Conservation (phyloP, 1,140 invertebrate species). For the Euwallacea fornicatus region DNA sequence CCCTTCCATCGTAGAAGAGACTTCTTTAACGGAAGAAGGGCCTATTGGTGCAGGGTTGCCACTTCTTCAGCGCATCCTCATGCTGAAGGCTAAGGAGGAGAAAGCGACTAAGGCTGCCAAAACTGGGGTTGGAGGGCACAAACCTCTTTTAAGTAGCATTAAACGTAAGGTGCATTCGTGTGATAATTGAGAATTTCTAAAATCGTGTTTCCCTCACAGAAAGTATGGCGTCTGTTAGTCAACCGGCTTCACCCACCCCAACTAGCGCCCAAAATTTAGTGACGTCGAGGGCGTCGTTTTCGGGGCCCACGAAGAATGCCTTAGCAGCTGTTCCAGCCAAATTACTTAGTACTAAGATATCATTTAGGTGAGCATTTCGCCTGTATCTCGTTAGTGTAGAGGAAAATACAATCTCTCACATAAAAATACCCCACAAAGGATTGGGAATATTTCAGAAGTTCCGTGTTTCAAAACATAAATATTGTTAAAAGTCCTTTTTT, state of each 20-base stretch:
- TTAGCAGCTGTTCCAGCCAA: constrained; percentile 38
- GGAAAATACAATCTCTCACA: no score
- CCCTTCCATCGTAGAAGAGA: constrained; percentile 56
- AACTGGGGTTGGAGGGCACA: constrained; percentile 33
- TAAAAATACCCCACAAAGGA: no score
- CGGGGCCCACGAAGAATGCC: constrained; percentile 40
- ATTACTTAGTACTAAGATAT: constrained; percentile 41
- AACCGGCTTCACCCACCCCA: constrained; percentile 42
- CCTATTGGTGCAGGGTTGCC: constrained; percentile 73
- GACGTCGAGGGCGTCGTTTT: constrained; percentile 37
- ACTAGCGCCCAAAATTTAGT: constrained; percentile 9
- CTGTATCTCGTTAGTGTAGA: no score
- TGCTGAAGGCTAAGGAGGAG: constrained; percentile 80
- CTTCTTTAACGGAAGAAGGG: constrained; percentile 52
- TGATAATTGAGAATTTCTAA: no score
- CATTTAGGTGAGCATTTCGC: constrained; percentile 37
- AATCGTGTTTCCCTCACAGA: background rate
- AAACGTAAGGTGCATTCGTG: constrained; percentile 20
- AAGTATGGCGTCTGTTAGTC: constrained; percentile 39
- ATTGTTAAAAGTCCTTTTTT: no score
- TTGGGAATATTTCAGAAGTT: no score
- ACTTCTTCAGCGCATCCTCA: constrained; percentile 73
- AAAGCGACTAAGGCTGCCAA: constrained; percentile 54
- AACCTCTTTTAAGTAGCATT: constrained; percentile 35
- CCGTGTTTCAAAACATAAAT: no score